A percentile compares a stretch with the other conserved stretches of the same genome.
These are phyloP conservation scores for Hirtodrosophila duncani DNA, from an alignment of 2,888 invertebrate species.

Conservation along the genomic window DNA sequence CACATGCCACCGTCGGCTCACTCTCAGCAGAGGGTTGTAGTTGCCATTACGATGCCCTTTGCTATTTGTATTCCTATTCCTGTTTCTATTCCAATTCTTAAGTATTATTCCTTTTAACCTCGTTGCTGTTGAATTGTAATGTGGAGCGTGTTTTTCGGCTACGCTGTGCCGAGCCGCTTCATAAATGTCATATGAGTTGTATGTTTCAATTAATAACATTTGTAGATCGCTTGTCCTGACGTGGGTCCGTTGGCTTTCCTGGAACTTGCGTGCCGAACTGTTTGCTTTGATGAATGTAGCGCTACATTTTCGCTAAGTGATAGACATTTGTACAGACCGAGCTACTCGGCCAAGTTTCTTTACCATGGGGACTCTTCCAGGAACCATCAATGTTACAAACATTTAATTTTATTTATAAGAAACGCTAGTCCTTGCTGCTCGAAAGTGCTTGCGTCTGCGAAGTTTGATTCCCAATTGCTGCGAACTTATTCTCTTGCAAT, in stretches of 20 bases:
- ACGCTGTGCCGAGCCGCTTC: conserved; percentile 33
- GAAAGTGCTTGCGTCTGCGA: conserved; percentile 39
- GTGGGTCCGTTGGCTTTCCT: conserved; percentile 28
- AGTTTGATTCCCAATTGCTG: conserved; percentile 60
- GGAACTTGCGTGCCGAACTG: conserved; percentile 44
- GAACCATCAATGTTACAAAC: conserved; percentile 27
- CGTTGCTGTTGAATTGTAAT: too few species aligned
- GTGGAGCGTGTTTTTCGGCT: conserved; percentile 12
- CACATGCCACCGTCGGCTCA: conserved; percentile 41
- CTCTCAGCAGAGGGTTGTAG: too few species aligned
- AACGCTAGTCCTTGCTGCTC: neutral
- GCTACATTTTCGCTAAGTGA: conserved; percentile 48
- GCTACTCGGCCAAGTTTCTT: neutral
- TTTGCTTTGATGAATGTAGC: conserved; percentile 53
- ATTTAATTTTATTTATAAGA: conserved; percentile 35
- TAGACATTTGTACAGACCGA: conserved; percentile 45
- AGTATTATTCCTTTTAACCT: too few species aligned
- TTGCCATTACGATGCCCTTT: too few species aligned
- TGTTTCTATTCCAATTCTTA: too few species aligned
- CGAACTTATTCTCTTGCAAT: conserved; percentile 44
- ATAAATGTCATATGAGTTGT: conserved; percentile 67
- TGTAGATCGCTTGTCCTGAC: conserved; percentile 24
- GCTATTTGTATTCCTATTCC: too few species aligned
- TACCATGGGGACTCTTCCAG: conserved; percentile 4
- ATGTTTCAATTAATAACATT: conserved; percentile 67